Base-by-base conservation (phyloP, 2,113 vertebrate genomes). In the Nettapus auritus region DNA sequence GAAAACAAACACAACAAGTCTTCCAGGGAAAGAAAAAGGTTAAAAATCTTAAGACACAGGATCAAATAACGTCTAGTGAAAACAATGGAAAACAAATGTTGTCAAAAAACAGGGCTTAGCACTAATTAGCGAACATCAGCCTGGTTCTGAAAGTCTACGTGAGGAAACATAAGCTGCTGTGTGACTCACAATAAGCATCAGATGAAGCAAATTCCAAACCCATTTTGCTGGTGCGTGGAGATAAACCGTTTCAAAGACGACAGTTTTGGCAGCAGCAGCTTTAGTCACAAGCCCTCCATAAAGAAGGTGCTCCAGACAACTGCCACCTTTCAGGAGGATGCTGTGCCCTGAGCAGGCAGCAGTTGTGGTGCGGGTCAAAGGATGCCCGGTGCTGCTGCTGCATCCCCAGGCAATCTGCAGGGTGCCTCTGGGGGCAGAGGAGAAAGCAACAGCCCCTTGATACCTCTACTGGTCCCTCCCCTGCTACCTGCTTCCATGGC, bases 361-460 rank as follows among this genome's bases (percentile, higher is more conserved):
- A 66, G 52, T 66, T 40, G 59, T 5, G 25, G 1, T 19, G 62
- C 53, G 26, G 69, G 36, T 50, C 13, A 13, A 1, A 23, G 69
- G 69, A 40, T 87, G 69, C 8, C 1, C 0, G 3, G n/a, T 1
- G 69, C 13, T 38, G 64, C 29, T 1, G 69, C 29, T 69, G 34
- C 42, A 38, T 5, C 12, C 53, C 9, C 3, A 8, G 11, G 7
- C 4, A 71, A 38, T 6, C 6, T 56, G 11, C 18, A 6, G 75
- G 70, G 40, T 0, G 0, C 6, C 26, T 40, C 36, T 31, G 2
- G 1, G 3, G 52, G 38, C 0, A 3, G 6, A n/a, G 28, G 18
- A 46, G 19, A 26, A 33, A 70, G 38, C 50, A 66, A 2, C 22
- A 57, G 8, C 3, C 21, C 29, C 26, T 53, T 12, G 7, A 2